A percentile compares a stretch with the other conserved stretches of the same genome.
phyloP scores from a whole-genome alignment of 1,140 invertebrate species.

The Calephelis nemesis region DNA sequence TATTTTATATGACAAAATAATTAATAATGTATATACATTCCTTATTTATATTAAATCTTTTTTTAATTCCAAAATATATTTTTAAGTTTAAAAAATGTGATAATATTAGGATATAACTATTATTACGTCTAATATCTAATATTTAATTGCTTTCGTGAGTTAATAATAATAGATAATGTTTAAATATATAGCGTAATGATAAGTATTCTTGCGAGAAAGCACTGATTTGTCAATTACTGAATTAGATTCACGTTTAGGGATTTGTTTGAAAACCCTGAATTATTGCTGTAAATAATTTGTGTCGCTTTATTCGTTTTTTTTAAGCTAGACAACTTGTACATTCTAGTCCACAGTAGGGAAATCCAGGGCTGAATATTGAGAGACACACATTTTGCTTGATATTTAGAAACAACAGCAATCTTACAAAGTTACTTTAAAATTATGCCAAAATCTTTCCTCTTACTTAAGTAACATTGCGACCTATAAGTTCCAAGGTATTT shows the following conservation, averaged over 20 bases:
- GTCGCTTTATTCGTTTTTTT: constrained; percentile 35
- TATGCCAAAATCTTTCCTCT: too few relatives aligned
- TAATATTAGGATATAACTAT: background rate
- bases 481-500: too few relatives aligned
- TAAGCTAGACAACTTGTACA: background rate
- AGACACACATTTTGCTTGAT: too few relatives aligned
- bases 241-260: constrained; percentile 67
- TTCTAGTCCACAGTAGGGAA: too few relatives aligned
- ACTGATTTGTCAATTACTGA: constrained; percentile 76
- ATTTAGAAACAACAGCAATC: too few relatives aligned
- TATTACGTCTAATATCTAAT: background rate
- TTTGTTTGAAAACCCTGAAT: constrained; percentile 54
- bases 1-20: too few relatives aligned
- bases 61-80: too few relatives aligned
- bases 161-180: constrained; percentile 5
- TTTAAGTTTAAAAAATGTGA: background rate
- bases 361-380: too few relatives aligned
- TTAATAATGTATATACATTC: too few relatives aligned
- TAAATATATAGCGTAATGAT: constrained; percentile 29
- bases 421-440: too few relatives aligned
- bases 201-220: constrained; percentile 62
- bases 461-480: too few relatives aligned
- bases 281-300: constrained; percentile 58
- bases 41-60: too few relatives aligned
- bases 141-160: background rate